phyloP scores from a whole-genome alignment of 1,140 invertebrate species.

The Micrasema longulum region DNA sequence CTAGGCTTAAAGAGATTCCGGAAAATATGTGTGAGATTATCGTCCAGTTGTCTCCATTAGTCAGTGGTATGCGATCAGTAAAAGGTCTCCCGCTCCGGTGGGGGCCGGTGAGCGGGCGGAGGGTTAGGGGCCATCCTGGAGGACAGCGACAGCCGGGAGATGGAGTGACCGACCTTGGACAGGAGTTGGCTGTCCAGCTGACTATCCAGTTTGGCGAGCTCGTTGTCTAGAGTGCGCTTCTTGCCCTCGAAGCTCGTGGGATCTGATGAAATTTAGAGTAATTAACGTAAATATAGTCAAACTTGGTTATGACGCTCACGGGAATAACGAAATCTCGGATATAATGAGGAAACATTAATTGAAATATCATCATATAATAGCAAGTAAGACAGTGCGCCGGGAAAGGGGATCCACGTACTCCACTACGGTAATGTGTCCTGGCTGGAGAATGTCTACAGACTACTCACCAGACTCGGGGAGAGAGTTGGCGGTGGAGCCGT shows the following conservation, averaged over 20 bases:
- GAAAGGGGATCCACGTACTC: background rate
- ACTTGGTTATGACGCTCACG: too few species aligned
- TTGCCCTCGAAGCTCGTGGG: conserved; percentile 74
- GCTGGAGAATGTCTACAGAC: too few species aligned
- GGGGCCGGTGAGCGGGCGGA: conserved; percentile 41
- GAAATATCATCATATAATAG: background rate
- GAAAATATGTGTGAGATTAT: too few species aligned
- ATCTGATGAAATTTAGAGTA: conserved; percentile 40
- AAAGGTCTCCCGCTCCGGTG: background rate
- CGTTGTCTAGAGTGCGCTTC: conserved; percentile 82
- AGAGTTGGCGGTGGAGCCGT: conserved; percentile 52
- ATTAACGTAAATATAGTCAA: background rate
- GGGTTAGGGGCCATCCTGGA: conserved; percentile 40
- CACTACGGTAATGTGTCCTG: too few species aligned
- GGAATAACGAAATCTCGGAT: too few species aligned
- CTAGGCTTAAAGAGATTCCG: too few species aligned
- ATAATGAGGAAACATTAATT: background rate
- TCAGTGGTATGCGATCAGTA: too few species aligned
- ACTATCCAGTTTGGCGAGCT: conserved; percentile 84
- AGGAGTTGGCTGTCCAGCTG: conserved; percentile 73
- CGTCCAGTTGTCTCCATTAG: too few species aligned
- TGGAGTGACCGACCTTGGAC: conserved; percentile 73
- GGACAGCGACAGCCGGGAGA: too few species aligned
- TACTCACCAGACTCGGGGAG: conserved; percentile 30
- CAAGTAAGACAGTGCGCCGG: too few species aligned